Base-by-base conservation (phyloP, 2,888 invertebrate species). In the Scelioninae gen. 1 region DNA sequence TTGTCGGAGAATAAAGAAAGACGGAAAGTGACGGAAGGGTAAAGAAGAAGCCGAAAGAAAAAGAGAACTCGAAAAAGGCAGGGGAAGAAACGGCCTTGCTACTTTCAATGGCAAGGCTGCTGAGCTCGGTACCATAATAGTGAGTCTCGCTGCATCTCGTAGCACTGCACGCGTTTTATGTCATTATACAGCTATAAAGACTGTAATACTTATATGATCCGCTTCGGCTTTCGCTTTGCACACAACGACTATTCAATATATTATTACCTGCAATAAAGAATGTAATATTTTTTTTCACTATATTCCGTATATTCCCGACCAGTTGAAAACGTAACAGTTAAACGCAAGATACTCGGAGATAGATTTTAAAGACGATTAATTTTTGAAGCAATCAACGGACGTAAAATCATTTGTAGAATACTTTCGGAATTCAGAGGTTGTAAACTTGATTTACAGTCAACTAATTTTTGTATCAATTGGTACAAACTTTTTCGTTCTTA, bases 61-160 rank as follows among this genome's bases (percentile, higher is more conserved):
- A 81, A 76, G 58, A 79, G 75, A 74, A 76, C 58, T 60, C 40
- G 82, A 79, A 76, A 85, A 65, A 66, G 85, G 63, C 82, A 84
- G 85, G 86, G 85, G 86, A 83, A 85, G 83, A 78, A 77, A 86
- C 90, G 90, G 80, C 90, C 90, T 90, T 90, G 90, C 88, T 83
- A 88, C 89, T 89, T 89, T 88, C 88, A 88, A 86, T 87, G 88
- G 89, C 90, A 90, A 90, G 89, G 90, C 85, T 90, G 86, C 87
- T 68, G 72, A 23, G 85, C 85, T 86, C 79, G 69, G 63, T 78
- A 68, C 62, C 76, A 65, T 81, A 81, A 81, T 78, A 60, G 78
- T 47, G 34, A 65, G 65, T 1, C 45, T 75, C 60, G 40, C 69
- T 62, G 49, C 53, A 66, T 66, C 71, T 58, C 71, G 77, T 55